Base-by-base conservation (phyloP, 2,888 invertebrate species). In the Imbricaverruca yamaguchii region DNA sequence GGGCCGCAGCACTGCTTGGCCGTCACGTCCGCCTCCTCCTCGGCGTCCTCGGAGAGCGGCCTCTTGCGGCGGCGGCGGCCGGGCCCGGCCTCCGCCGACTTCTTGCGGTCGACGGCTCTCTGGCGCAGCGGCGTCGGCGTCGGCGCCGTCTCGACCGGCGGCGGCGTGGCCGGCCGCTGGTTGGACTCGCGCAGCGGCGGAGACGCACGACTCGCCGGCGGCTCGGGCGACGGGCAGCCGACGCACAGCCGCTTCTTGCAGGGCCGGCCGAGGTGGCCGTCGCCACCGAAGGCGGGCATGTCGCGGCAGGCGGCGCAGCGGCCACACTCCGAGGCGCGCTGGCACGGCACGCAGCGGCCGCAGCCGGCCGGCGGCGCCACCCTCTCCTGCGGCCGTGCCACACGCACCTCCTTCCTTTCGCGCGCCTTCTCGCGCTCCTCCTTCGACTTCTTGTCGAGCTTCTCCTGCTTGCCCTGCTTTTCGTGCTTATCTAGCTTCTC, bases 1-100 rank as follows among this genome's bases (percentile, higher is more conserved):
- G 97, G 97, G 0, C 98, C 98, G 86, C 93, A 93, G 87, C 98
- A 99, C 86, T 98, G 98, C 0, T 63, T 79, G 15, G 23, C 77
- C 15, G 57, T 13, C 0, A 7, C 23, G 21, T 79, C 57, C 23
- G 7, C 13, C 23, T 55, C 18, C 11, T 79, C 79, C 21, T 56
- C 57, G 15, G 57, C 57, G 23, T 79, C 79, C 4, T 79, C 79
- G 0, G 56, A 56, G 13, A 57, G 57, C 13, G n/a, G 57, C 12
- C 59, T 18, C 79, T 79, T 56, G 23, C 79, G 56, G 7, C 56
- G 79, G 0, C 59, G 56, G 15, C 18, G 57, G 56, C 13, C 74
- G 79, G 21, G 21, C 8, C 23, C n/a, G 10, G 57, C 23, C 25
- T 56, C 57, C 57, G 3, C 10, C n/a, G 79, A 57, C 9, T 53